Conservation (phyloP, 1,140 invertebrate species). For the Mamestra configurata region DNA sequence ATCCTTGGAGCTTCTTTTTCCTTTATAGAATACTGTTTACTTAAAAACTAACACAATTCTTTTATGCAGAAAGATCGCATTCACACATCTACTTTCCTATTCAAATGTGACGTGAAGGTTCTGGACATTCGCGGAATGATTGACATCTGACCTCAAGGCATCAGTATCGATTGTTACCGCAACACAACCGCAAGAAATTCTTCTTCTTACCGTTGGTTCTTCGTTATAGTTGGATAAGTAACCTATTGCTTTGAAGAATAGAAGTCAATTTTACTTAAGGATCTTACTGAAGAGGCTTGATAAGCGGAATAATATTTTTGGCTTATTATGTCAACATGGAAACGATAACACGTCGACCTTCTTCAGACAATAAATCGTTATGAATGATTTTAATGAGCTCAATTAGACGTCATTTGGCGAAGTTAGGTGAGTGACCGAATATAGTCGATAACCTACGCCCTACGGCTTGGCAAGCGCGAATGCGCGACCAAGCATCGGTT, state of each 20-base stretch:
- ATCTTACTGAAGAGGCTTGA: neutral
- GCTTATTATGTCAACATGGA: conserved; percentile 4
- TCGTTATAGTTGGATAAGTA: neutral
- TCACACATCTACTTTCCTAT: neutral
- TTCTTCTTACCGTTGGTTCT: neutral
- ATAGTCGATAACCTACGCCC: conserved; percentile 43
- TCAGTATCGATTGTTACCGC: conserved; percentile 21
- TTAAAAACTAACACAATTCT: too few relatives aligned
- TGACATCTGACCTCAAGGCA: conserved; percentile 17
- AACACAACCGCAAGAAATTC: conserved; percentile 23
- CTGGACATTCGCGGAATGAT: neutral
- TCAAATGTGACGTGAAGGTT: neutral
- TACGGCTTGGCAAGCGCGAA: conserved; percentile 7
- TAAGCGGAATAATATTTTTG: neutral
- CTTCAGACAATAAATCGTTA: conserved; percentile 7
- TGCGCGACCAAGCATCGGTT: neutral
- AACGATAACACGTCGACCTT: neutral
- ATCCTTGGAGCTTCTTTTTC: too few relatives aligned
- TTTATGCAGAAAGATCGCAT: neutral
- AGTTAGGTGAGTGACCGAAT: conserved; percentile 36
- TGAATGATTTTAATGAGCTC: conserved; percentile 16
- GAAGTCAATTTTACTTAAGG: neutral
- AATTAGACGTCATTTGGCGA: conserved; percentile 27
- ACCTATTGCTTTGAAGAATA: neutral
- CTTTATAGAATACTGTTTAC: too few relatives aligned